A percentile compares a stretch with the other conserved stretches of the same genome.
Conservation (phyloP, 1,140 invertebrate species). For the Diuraphis noxia region DNA sequence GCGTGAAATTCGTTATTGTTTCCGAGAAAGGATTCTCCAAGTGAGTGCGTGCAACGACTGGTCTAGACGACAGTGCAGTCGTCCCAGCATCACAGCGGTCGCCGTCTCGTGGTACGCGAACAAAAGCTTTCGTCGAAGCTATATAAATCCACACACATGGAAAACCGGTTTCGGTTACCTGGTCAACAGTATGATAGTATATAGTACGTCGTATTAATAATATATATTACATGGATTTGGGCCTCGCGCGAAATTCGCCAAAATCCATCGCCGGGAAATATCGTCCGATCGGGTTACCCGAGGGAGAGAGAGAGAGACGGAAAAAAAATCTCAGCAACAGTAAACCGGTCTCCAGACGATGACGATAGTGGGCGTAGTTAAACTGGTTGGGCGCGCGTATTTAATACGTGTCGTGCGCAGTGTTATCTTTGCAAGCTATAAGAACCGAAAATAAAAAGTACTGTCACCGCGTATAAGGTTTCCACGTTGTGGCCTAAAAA, state of each 20-base stretch:
- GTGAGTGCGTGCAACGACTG: neutral
- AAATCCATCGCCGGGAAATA: slow-evolving; percentile 22
- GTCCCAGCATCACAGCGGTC: neutral
- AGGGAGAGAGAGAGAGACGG: neutral
- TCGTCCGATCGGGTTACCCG: slow-evolving; percentile 33
- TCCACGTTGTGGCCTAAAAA: neutral
- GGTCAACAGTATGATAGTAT: neutral
- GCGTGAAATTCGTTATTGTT: neutral
- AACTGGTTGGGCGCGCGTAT: neutral
- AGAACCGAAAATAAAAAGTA: slow-evolving; percentile 12
- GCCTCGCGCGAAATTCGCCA: neutral
- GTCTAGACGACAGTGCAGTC: neutral
- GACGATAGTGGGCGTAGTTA: slow-evolving; percentile 23
- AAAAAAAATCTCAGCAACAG: neutral
- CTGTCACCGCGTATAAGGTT: neutral
- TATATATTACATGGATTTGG: neutral
- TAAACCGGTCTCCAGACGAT: neutral
- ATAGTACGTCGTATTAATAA: neutral
- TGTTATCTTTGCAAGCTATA: neutral
- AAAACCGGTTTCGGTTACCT: slow-evolving; percentile 24
- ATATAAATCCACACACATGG: no score
- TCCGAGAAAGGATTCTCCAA: neutral
- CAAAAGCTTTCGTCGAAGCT: slow-evolving; percentile 21
- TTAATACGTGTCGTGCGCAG: neutral
- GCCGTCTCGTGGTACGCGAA: neutral